Evolutionary conservation across 1,140 invertebrate species (phyloP), one percentile per base, ranked within the genome.

Genomic region (Anthonomus grandis): DNA sequence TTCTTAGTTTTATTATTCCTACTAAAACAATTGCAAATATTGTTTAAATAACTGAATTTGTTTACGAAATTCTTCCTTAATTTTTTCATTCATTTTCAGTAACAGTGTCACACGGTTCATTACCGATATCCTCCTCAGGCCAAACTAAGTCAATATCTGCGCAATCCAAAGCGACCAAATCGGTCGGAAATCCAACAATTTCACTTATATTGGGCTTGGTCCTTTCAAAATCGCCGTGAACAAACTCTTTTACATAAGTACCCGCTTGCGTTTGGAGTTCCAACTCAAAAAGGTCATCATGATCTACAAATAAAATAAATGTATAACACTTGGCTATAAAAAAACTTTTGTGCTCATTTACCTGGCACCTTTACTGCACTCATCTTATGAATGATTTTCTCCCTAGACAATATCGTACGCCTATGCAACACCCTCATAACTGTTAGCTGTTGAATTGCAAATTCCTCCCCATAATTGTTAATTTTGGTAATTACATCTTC

Each of bases 171-270:
- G 85, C 81, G 17, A 85, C 74, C 59, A 90, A 85, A 66, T 90
- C 86, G 21, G 94, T 87, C 70, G 89, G 85, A 57, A 80, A 78
- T 27, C 81, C 77, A 17, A 82, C 60, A 18, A 80, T 75, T 5
- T 71, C 71, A 39, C 71, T 53, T 48, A 82, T 74, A 72, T 78
- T 86, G 0, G 95, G 95, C 10, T 70, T 72, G 0, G 93, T 96
- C 34, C 95, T 78, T 12, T 90, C 88, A 71, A 97, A 90, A 77
- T 98, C 95, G 0, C 95, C 91, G 76, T 98, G 93, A 13, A 95
- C 87, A 79, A 97, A 94, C 77, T 98, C 95, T 76, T 98, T 98
- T 0, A 98, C 84, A 70, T 98, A 98, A 1, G 93, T 97, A 34
- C 95, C 95, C 34, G 95, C 94, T 74, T 96, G 89, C 10, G 93